Conservation (phyloP, 2,113 vertebrate species). For the Odocoileus virginianus region DNA sequence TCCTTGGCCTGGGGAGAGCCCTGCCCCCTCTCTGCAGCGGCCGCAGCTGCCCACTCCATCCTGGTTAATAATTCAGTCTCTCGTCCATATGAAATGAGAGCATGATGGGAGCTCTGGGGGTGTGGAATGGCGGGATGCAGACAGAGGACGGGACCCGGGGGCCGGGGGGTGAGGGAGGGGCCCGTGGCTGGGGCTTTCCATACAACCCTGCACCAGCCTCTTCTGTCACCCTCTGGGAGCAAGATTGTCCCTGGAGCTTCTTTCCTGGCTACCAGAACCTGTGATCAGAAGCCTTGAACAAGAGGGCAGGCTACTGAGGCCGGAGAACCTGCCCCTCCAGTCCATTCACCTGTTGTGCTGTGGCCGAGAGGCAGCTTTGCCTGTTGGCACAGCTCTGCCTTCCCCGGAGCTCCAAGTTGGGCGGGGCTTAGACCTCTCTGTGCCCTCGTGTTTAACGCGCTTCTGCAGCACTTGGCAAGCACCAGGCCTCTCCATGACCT, state of each 20-base stretch:
- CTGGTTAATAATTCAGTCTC: neutral
- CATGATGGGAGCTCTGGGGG: neutral
- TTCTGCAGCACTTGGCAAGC: neutral
- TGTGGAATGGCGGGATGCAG: fast-evolving
- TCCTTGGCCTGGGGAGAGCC: neutral
- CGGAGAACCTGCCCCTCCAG: neutral
- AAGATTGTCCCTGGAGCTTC: neutral
- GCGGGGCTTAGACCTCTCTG: neutral
- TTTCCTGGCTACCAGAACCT: neutral
- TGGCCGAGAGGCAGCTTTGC: neutral
- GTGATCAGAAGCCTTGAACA: neutral
- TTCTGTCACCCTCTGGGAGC: neutral
- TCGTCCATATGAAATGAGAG: neutral
- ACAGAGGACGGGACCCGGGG: neutral
- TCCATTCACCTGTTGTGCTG: neutral
- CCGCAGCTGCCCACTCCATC: fast-evolving
- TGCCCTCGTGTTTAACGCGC: neutral
- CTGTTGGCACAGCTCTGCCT: neutral
- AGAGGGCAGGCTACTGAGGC: neutral
- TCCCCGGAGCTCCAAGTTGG: neutral
- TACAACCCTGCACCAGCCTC: too few relatives aligned
- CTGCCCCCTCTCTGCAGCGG: neutral
- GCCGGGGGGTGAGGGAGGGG: fast-evolving
- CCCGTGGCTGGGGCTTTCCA: neutral
- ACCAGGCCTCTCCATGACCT: neutral